Conservation (phyloP, 2,113 vertebrate genomes). For the Tylochromis polylepis region DNA sequence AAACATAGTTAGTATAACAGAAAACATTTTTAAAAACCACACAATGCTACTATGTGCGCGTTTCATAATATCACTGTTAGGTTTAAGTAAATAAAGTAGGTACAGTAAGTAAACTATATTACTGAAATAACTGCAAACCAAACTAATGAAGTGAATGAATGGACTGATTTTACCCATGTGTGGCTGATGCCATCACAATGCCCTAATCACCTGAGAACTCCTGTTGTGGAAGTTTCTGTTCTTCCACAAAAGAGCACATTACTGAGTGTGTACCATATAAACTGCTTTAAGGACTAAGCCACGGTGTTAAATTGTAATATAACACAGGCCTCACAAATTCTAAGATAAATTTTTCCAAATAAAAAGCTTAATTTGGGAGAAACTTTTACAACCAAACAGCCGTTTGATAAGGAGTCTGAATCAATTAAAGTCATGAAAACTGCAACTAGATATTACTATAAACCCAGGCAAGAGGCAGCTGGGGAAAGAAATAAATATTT, state of each 20-base stretch:
- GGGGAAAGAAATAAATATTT: conserved; percentile 50
- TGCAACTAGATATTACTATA: conserved; percentile 26
- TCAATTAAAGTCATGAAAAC: conserved; percentile 28
- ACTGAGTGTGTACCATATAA: neutral
- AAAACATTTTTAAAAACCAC: no score
- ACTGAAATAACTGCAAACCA: no score
- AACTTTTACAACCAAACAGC: neutral
- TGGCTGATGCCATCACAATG: no score
- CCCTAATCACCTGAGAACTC: neutral
- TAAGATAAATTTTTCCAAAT: neutral
- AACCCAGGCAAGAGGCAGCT: conserved; percentile 12
- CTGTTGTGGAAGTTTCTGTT: neutral
- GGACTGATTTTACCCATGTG: no score
- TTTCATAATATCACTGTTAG: no score
- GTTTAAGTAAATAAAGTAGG: no score
- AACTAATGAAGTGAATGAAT: no score
- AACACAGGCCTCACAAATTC: neutral
- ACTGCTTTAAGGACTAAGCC: neutral
- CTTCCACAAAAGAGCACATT: neutral
- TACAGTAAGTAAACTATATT: no score
- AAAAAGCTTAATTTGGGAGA: neutral
- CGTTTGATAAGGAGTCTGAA: conserved; percentile 35
- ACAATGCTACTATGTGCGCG: no score
- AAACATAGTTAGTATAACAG: no score
- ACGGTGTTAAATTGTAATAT: neutral